Evolutionary conservation across 1,140 invertebrate genomes (phyloP).

Genomic region (Ips typographus): DNA sequence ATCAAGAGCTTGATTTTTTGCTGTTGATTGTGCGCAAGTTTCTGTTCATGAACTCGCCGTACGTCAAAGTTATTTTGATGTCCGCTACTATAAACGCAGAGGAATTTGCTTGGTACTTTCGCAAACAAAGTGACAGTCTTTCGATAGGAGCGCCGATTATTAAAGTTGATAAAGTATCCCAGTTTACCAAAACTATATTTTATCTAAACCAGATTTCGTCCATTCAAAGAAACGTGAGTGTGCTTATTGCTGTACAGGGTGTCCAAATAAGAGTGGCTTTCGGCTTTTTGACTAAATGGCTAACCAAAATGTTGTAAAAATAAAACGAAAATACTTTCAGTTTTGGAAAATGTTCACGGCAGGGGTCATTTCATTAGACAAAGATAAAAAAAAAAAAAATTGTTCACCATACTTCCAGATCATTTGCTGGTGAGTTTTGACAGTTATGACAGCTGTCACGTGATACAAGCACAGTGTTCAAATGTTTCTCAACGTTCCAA

Average conservation of each 20-base stretch:
- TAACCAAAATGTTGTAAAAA: no score
- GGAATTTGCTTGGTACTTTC: constrained; percentile 76
- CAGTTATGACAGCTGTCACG: no score
- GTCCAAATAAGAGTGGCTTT: no score
- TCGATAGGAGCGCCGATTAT: constrained; percentile 56
- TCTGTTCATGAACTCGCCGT: constrained; percentile 68
- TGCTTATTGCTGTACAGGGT: not conserved
- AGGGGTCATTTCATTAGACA: no score
- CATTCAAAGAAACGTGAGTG: constrained; percentile 40
- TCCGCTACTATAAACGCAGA: constrained; percentile 81
- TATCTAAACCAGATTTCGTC: constrained; percentile 68
- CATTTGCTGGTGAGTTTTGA: no score
- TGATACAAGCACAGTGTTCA: no score
- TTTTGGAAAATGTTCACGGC: no score
- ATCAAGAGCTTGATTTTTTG: constrained; percentile 90
- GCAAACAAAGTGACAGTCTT: constrained; percentile 20
- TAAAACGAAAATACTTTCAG: no score
- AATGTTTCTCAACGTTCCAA: no score
- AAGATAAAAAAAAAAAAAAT: no score
- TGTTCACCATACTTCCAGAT: no score
- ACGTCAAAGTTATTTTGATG: constrained; percentile 79
- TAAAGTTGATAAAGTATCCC: constrained; percentile 56
- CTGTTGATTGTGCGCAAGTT: constrained; percentile 82
- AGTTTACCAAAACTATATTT: constrained; percentile 61
- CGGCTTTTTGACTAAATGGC: no score